Evolutionary conservation across 2,113 vertebrate species (phyloP), one percentile per base, ranked within the genome.

Genomic region (Oreocharis arfaki): DNA sequence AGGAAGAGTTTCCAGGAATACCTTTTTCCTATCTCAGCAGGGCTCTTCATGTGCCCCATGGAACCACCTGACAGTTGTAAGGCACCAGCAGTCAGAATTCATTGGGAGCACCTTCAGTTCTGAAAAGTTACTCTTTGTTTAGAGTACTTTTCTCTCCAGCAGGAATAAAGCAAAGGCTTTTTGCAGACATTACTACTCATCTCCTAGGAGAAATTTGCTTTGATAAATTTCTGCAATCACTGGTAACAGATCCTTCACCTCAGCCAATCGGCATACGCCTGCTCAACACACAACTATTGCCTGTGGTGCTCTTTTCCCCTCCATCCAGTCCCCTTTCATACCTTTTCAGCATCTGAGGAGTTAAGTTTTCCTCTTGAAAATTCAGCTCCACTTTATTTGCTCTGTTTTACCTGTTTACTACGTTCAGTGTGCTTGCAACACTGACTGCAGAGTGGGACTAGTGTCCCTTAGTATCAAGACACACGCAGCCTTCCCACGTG

Each of bases 241-340:
- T 39, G 14, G 20, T 39, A 52, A 73, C 1, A 53, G 41, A 90
- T 55, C 24, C 53, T 73, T 59, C 1, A 3, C 17, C 27, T 27
- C 42, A 69, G 27, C 77, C 74, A 0, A 16, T 9, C 3, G 6
- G 27, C 37, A 46, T 1, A 56, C 1, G 19, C 27, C 28, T 41
- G 57, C 50, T 21, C 44, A 63, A 27, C 44, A 41, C 37, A 63
- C 16, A 76, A 18, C 21, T 17, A 9, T 26, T 35, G 32, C 7
- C 32, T 52, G 17, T 18, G 33, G 14, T 27, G 37, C 22, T 68
- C 42, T 67, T 50, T 15, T 35, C 21, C 49, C 44, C 52, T 86
- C 37, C 21, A 42, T 22, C 9, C 11, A 37, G 6, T 52, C 53
- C 33, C 44, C 32, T 30, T 76, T 37, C 61, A 44, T 7, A 35